Evolutionary conservation across 2,888 invertebrate species (phyloP).

Genomic region (Ptycholaimellus sp.): DNA sequence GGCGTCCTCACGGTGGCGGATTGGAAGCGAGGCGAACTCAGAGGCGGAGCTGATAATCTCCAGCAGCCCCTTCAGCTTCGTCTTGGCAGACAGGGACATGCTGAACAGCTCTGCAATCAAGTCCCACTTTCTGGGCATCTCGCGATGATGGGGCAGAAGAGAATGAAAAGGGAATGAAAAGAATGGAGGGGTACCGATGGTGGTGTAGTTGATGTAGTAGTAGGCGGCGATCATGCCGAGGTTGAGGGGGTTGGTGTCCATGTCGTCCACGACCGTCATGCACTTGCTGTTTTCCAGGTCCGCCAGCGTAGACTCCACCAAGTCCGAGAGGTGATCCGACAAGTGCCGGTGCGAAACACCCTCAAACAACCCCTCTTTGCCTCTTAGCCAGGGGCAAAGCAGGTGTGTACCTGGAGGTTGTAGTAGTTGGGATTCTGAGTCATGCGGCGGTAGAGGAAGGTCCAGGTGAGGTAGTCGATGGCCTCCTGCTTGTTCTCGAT

Average conservation of each 20-base stretch:
- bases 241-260: constrained; percentile 86
- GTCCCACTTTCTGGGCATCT: background rate
- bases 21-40: constrained; percentile 77
- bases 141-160: background rate
- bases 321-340: constrained; percentile 87
- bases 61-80: constrained; percentile 78
- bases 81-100: constrained; percentile 78
- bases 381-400: background rate
- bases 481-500: constrained; percentile 99
- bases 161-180: background rate
- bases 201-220: constrained; percentile 97
- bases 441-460: constrained; percentile 76
- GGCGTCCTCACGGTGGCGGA: constrained; percentile 72
- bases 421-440: constrained; percentile 99
- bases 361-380: constrained; percentile 3
- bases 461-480: constrained; percentile 97
- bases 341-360: constrained; percentile 56
- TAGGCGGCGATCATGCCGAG: constrained; percentile 99
- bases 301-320: constrained; percentile 77
- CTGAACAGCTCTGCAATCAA: constrained; percentile 62
- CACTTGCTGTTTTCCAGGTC: constrained; percentile 84
- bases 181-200: constrained; percentile 44
- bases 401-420: constrained; percentile 49
- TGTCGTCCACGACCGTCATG: constrained; percentile 86
- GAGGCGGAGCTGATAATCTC: constrained; percentile 95